These are phyloP conservation scores for Hedychridium roseum DNA, from an alignment of 2,888 invertebrate genomes.

Conservation along the genomic window DNA sequence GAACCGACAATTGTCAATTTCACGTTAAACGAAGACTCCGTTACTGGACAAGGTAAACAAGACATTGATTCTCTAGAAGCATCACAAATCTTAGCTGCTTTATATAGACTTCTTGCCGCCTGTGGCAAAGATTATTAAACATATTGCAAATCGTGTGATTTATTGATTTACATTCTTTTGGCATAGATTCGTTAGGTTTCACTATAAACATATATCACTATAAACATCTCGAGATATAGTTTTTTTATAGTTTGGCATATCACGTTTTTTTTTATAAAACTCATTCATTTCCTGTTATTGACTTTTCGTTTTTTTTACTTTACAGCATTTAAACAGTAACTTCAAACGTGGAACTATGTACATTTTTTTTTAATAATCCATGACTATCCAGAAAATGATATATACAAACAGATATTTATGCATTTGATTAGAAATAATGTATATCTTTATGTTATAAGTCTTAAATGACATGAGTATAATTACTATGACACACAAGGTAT, in stretches of 20 bases:
- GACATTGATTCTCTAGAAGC: conserved; percentile 42
- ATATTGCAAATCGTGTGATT: not conserved
- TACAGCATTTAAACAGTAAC: conserved; percentile 40
- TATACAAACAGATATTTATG: conserved; percentile 8
- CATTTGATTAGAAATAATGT: conserved; percentile 7
- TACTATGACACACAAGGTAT: conserved; percentile 39
- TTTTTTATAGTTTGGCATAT: conserved; percentile 11
- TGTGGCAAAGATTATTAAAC: conserved; percentile 31
- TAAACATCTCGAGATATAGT: conserved; percentile 22
- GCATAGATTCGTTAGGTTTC: not conserved
- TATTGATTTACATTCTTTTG: not conserved
- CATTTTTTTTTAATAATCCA: conserved; percentile 15
- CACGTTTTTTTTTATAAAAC: conserved; percentile 10
- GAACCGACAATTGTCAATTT: conserved; percentile 64
- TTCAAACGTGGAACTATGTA: conserved; percentile 26
- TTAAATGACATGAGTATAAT: conserved; percentile 7
- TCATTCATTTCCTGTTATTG: conserved; percentile 10
- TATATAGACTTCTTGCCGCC: conserved; percentile 44
- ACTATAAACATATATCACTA: conserved; percentile 17
- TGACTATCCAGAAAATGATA: conserved; percentile 11
- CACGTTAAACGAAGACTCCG: conserved; percentile 48
- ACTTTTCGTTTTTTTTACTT: conserved; percentile 33
- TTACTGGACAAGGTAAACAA: conserved; percentile 57
- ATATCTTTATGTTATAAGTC: conserved; percentile 5
- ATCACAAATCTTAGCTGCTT: conserved; percentile 47